phyloP scores from a whole-genome alignment of 2,888 invertebrate species.

The Tuta absoluta region DNA sequence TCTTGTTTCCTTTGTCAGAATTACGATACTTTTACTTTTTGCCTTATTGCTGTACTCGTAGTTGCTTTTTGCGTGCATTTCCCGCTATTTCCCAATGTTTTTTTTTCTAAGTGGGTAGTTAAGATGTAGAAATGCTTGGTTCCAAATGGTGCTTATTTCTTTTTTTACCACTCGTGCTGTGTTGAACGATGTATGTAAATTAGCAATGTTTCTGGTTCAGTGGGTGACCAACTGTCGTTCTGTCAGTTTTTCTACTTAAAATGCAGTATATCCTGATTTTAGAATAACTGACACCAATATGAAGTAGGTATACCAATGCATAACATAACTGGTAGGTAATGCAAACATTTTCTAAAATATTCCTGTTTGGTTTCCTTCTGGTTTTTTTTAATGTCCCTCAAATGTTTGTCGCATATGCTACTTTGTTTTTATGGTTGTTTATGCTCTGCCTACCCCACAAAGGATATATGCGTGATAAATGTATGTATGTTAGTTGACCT shows the following conservation, averaged over 20 bases:
- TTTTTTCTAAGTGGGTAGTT: constrained; percentile 45
- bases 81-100: constrained; percentile 52
- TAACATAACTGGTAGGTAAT: background rate
- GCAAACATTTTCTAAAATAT: background rate
- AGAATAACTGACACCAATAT: constrained; percentile 44
- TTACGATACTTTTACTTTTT: constrained; percentile 75
- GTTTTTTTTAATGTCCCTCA: too few species aligned
- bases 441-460: too few species aligned
- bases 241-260: constrained; percentile 45
- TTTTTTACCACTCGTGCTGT: constrained; percentile 33
- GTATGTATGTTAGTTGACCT: too few species aligned
- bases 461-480: too few species aligned
- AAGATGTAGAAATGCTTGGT: constrained; percentile 36
- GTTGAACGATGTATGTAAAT: constrained; percentile 49
- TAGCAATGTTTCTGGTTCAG: constrained; percentile 57
- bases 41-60: constrained; percentile 31
- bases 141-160: constrained; percentile 1
- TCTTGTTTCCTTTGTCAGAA: constrained; percentile 74
- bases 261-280: constrained; percentile 51
- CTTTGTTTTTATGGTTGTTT: too few species aligned
- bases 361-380: too few species aligned
- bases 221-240: constrained; percentile 49
- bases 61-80: constrained; percentile 41
- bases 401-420: too few species aligned
- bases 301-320: constrained; percentile 28